A percentile compares a stretch with the other conserved stretches of the same genome.
These are phyloP conservation scores for Babylonia areolata DNA, from an alignment of 1,140 invertebrate genomes.

Conservation along the genomic window DNA sequence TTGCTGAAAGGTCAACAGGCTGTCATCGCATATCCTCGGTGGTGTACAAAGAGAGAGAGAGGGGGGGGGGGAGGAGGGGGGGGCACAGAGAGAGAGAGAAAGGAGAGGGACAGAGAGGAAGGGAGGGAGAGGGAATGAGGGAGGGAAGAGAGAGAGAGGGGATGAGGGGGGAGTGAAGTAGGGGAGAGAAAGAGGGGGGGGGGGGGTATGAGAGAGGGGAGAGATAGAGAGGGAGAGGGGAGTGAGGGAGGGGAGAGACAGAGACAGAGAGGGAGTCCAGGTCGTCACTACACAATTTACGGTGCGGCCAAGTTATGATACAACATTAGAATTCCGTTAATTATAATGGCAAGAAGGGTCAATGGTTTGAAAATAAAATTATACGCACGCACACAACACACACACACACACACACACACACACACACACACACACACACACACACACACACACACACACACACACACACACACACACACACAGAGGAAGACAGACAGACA, in stretches of 20 bases:
- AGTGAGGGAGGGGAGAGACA: background rate
- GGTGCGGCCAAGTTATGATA: no score
- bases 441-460: background rate
- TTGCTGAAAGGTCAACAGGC: conserved; percentile 79
- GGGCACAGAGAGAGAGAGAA: background rate
- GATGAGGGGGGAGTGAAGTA: background rate
- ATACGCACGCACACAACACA: no score
- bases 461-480: background rate
- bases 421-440: conserved; percentile 15
- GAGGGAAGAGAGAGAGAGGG: conserved; percentile 1
- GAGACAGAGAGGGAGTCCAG: background rate
- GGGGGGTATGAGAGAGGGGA: no score
- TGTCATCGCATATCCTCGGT: no score
- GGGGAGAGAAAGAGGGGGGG: background rate
- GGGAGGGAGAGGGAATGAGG: background rate
- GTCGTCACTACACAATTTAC: no score
- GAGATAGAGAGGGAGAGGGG: no score
- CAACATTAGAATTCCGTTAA: no score
- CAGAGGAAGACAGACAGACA: background rate
- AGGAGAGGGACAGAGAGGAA: background rate
- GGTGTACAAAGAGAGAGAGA: no score
- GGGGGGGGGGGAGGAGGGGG: no score
- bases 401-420: background rate
- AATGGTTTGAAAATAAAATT: no score
- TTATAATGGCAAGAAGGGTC: no score